Evolutionary conservation across 2,797 vertebrate species (phyloP).

Genomic region (Myoxocephalus aenaeus): DNA sequence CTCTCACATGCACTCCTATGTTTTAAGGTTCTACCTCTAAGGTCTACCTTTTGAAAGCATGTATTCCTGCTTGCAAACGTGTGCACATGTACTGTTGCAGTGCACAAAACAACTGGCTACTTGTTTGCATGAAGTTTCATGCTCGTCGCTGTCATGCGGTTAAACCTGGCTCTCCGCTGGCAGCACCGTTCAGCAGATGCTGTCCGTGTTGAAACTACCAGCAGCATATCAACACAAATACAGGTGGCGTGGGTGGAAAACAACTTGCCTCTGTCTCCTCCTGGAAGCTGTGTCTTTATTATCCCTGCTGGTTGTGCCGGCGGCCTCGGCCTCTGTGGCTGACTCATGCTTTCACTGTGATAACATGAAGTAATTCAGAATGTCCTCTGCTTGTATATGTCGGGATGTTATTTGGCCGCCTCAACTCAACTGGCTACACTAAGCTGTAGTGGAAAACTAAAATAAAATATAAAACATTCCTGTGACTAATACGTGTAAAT

Average conservation of each 20-base stretch:
- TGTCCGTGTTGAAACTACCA: not conserved
- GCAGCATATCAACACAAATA: constrained; percentile 6
- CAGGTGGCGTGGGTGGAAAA: constrained; percentile 14
- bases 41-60: not conserved
- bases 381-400: not conserved
- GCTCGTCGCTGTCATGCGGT: not conserved
- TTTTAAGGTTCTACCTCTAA: not conserved
- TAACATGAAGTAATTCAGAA: constrained; percentile 28
- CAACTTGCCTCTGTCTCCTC: constrained; percentile 23
- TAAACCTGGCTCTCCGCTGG: not conserved
- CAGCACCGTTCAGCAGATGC: not conserved
- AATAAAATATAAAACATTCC: not conserved
- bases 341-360: constrained; percentile 50
- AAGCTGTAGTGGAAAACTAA: not conserved
- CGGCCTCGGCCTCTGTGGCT: constrained; percentile 30
- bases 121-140: too few relatives aligned
- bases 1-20: not conserved
- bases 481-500: not conserved
- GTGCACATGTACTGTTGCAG: not conserved
- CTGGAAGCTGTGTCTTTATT: constrained; percentile 45
- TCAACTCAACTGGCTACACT: not conserved
- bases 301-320: constrained; percentile 13
- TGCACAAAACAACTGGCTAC: not conserved
- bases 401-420: constrained; percentile 10
- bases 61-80: not conserved